phyloP scores from a whole-genome alignment of 2,888 invertebrate genomes.

The Leucophenga montana region DNA sequence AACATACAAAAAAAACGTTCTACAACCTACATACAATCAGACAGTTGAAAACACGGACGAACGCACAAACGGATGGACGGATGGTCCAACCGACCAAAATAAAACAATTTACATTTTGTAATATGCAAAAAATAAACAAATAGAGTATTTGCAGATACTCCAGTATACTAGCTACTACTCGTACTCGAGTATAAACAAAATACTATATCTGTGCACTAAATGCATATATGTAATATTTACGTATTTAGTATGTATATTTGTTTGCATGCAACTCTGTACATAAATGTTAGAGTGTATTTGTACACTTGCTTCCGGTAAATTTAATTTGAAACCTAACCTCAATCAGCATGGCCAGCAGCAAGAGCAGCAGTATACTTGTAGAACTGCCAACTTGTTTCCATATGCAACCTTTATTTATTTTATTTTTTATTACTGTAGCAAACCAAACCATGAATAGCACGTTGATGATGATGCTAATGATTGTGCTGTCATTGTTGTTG shows the following conservation, averaged over 20 bases:
- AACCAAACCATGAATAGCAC: slow-evolving; percentile 12
- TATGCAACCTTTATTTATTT: neutral
- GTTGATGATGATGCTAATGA: slow-evolving; percentile 10
- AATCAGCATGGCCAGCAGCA: slow-evolving; percentile 26
- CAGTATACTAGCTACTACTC: neutral
- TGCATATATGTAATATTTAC: too few species aligned
- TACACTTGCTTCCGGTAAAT: slow-evolving; percentile 50
- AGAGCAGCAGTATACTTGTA: too few species aligned
- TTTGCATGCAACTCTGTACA: neutral
- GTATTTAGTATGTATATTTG: neutral
- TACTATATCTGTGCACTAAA: too few species aligned
- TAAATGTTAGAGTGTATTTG: neutral
- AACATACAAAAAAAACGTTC: neutral
- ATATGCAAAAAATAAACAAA: slow-evolving; percentile 14
- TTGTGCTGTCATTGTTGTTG: neutral
- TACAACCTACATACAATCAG: neutral
- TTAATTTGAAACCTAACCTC: slow-evolving; percentile 56
- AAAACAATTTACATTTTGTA: slow-evolving; percentile 23
- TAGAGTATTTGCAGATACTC: neutral
- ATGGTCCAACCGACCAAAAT: neutral
- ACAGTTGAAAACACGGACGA: neutral
- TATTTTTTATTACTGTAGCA: neutral
- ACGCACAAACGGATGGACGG: neutral
- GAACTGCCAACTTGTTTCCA: too few species aligned
- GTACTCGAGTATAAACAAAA: slow-evolving; percentile 9